Conservation (phyloP, 2,797 vertebrate genomes). For the Lithobates sylvaticus region DNA sequence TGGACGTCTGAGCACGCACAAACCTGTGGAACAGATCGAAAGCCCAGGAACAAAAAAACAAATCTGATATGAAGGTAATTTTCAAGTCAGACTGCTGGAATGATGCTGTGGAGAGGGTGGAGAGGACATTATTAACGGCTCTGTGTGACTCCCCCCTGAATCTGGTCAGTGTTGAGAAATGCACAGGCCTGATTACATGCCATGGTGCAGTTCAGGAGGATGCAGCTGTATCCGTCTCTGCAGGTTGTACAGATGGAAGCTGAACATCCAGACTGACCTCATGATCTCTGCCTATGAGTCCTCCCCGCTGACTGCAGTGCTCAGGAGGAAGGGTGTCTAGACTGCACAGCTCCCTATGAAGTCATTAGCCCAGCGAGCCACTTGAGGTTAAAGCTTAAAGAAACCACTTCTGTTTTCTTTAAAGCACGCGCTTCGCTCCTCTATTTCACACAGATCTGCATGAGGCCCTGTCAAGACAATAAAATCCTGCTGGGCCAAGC, state of each 20-base stretch:
- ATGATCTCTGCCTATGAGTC: conserved; percentile 48
- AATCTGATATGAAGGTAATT: conserved; percentile 60
- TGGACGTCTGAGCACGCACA: conserved; percentile 47
- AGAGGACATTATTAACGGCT: conserved; percentile 36
- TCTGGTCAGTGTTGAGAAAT: conserved; percentile 42
- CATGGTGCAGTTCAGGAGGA: conserved; percentile 46
- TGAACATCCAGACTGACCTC: conserved; percentile 54
- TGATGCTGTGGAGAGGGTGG: conserved; percentile 44
- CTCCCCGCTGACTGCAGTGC: conserved; percentile 39
- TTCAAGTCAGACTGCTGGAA: conserved; percentile 48
- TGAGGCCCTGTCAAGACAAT: background rate
- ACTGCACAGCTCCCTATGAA: conserved; percentile 52
- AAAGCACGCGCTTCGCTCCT: conserved; percentile 23
- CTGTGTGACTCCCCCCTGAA: conserved; percentile 32
- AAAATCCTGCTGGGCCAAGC: background rate
- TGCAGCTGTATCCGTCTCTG: conserved; percentile 59
- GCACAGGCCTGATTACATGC: conserved; percentile 47
- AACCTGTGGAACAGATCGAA: conserved; percentile 57
- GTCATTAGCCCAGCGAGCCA: conserved; percentile 47
- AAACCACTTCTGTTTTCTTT: conserved; percentile 51
- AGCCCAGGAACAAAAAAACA: conserved; percentile 52
- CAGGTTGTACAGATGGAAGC: conserved; percentile 58
- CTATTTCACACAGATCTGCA: background rate
- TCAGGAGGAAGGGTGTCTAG: conserved; percentile 57
- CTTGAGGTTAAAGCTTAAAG: conserved; percentile 58